Percentiles rank a stretch among this genome's conserved stretches.
Evolutionary conservation across 2,113 vertebrate genomes (phyloP).

Genomic region (Zosterops borbonicus): DNA sequence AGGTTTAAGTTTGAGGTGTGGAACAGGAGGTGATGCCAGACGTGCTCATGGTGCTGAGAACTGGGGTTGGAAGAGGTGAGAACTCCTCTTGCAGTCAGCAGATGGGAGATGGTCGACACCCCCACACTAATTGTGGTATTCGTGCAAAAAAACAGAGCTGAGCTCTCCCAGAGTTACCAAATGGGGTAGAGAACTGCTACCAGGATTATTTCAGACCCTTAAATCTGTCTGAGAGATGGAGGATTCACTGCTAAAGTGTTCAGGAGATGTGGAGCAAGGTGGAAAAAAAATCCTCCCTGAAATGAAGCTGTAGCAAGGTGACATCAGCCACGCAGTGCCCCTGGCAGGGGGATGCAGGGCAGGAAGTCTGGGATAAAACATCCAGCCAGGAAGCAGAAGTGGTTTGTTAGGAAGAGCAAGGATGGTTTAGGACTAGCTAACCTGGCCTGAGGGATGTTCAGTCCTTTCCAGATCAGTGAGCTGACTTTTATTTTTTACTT

Average conservation of each 20-base stretch:
- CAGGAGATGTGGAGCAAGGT: not conserved
- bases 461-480: not conserved
- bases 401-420: not conserved
- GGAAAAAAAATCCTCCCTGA: not conserved
- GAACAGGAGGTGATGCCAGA: slow-evolving; percentile 26
- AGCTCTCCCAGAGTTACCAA: not conserved
- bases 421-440: not conserved
- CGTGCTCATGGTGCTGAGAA: not conserved
- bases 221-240: not conserved
- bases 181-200: not conserved
- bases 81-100: slow-evolving; percentile 23
- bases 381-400: not conserved
- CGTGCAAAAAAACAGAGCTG: not conserved
- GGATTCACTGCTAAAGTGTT: not conserved
- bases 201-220: not conserved
- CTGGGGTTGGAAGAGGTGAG: slow-evolving; percentile 18
- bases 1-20: not conserved
- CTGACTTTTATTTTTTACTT: not conserved
- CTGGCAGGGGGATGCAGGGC: not conserved
- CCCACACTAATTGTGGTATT: not conserved
- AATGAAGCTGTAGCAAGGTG: not conserved
- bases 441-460: not conserved
- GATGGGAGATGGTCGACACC: slow-evolving; percentile 48
- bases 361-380: not conserved
- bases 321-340: not conserved